Evolutionary conservation across 2,888 invertebrate genomes (phyloP).

Genomic region (Steinernema scapterisci): DNA sequence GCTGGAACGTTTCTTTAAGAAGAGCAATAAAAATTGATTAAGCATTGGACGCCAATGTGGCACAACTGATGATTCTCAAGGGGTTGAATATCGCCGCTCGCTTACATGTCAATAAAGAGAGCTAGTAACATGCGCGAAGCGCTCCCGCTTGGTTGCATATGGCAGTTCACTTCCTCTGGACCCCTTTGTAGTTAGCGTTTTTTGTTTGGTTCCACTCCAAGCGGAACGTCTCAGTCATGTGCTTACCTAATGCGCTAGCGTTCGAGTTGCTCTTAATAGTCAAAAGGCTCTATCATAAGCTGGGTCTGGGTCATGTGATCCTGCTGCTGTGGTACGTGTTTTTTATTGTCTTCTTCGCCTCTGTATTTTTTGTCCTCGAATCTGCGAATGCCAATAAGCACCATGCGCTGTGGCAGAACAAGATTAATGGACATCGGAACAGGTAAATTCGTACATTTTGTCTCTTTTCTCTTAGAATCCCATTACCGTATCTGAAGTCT

Average conservation of each 20-base stretch:
- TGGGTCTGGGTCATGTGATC: slow-evolving; percentile 41
- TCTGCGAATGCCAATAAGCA: slow-evolving; percentile 24
- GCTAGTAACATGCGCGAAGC: slow-evolving; percentile 1
- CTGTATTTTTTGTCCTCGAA: slow-evolving; percentile 45
- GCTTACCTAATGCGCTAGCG: neutral
- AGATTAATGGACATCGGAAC: neutral
- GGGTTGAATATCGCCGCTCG: slow-evolving; percentile 7
- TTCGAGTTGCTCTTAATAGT: neutral
- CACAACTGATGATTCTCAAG: slow-evolving; percentile 20
- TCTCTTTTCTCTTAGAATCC: too few species aligned
- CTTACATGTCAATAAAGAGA: slow-evolving; percentile 24
- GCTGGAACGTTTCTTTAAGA: neutral
- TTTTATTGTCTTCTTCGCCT: slow-evolving; percentile 42
- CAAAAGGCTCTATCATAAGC: slow-evolving; percentile 44
- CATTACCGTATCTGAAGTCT: too few species aligned
- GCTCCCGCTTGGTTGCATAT: neutral
- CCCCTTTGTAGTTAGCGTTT: neutral
- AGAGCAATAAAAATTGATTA: slow-evolving; percentile 30
- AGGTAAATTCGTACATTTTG: neutral
- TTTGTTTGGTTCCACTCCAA: neutral
- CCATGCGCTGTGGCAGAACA: slow-evolving; percentile 33
- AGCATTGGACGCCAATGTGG: neutral
- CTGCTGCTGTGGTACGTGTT: slow-evolving; percentile 42
- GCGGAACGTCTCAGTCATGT: neutral
- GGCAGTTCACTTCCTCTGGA: neutral